phyloP scores from a whole-genome alignment of 1,140 invertebrate species.

The Spodoptera litura region DNA sequence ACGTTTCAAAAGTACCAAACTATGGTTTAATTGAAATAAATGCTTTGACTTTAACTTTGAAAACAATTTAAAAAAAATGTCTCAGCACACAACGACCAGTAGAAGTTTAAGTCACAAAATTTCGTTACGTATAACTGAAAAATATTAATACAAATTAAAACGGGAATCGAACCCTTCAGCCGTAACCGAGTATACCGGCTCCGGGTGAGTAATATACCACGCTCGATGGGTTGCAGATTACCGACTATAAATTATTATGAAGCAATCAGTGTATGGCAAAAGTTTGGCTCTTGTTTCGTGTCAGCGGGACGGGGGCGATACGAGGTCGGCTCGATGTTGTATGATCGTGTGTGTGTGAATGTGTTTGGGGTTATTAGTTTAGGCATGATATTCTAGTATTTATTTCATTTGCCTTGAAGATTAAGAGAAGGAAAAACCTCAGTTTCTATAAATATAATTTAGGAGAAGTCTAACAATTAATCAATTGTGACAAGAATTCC shows the following conservation, averaged over 20 bases:
- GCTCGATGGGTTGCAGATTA: constrained; percentile 79
- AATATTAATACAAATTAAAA: constrained; percentile 61
- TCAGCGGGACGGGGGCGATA: constrained; percentile 53
- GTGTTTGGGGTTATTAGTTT: neutral
- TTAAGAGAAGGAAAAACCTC: too few species aligned
- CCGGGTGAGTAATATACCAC: constrained; percentile 78
- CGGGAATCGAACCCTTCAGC: constrained; percentile 59
- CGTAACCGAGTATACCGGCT: constrained; percentile 61
- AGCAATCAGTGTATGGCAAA: constrained; percentile 83
- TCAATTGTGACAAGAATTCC: too few species aligned
- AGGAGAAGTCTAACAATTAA: too few species aligned
- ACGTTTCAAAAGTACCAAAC: too few species aligned
- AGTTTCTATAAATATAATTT: too few species aligned
- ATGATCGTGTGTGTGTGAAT: neutral
- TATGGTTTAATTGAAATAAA: too few species aligned
- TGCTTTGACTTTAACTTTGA: too few species aligned
- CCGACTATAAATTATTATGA: constrained; percentile 84
- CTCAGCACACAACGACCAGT: neutral
- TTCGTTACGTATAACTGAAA: constrained; percentile 41
- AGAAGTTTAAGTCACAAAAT: constrained; percentile 7
- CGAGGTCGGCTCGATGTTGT: constrained; percentile 40
- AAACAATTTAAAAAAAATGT: neutral
- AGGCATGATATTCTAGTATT: too few species aligned
- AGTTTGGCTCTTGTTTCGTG: constrained; percentile 62
- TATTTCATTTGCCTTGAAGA: too few species aligned